These are phyloP conservation scores for Papilio helenus DNA, from an alignment of 1,140 invertebrate species.

Conservation along the genomic window DNA sequence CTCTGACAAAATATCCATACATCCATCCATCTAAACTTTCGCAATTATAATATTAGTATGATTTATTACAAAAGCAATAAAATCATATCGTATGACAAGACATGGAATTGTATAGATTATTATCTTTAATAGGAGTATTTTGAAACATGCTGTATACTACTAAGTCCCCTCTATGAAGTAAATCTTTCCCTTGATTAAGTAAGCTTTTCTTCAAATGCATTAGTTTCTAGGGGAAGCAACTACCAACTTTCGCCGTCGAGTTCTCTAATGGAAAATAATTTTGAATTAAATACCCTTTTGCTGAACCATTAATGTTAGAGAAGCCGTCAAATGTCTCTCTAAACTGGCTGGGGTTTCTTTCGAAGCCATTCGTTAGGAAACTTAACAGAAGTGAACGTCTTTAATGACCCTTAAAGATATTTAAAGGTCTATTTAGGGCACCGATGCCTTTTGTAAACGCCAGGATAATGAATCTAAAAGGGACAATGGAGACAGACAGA, in stretches of 20 bases:
- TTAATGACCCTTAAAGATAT: slow-evolving; percentile 38
- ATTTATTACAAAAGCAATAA: background rate
- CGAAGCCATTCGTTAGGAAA: slow-evolving; percentile 35
- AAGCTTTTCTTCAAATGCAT: slow-evolving; percentile 54
- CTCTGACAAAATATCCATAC: too few relatives aligned
- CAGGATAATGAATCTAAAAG: slow-evolving; percentile 7
- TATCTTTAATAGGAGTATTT: background rate
- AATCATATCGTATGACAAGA: background rate
- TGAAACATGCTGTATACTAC: slow-evolving; percentile 45
- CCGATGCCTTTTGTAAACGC: slow-evolving; percentile 26
- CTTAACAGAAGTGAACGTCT: slow-evolving; percentile 35
- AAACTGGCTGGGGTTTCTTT: slow-evolving; percentile 18
- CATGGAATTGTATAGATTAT: too few relatives aligned
- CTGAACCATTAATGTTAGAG: slow-evolving; percentile 30
- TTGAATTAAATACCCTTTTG: slow-evolving; percentile 31
- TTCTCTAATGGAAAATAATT: slow-evolving; percentile 35
- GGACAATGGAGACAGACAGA: slow-evolving; percentile 8
- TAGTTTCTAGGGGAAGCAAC: slow-evolving; percentile 45
- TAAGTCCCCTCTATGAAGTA: slow-evolving; percentile 48
- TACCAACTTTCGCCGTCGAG: background rate
- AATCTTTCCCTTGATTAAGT: slow-evolving; percentile 62
- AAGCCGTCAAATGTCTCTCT: slow-evolving; percentile 23
- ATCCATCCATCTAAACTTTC: too few relatives aligned
- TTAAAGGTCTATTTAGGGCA: slow-evolving; percentile 37
- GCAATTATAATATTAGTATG: too few relatives aligned